Percentiles rank a stretch among this genome's conserved stretches.
Evolutionary conservation across 1,140 invertebrate species (phyloP).

Genomic region (Aphaenogaster rudis): DNA sequence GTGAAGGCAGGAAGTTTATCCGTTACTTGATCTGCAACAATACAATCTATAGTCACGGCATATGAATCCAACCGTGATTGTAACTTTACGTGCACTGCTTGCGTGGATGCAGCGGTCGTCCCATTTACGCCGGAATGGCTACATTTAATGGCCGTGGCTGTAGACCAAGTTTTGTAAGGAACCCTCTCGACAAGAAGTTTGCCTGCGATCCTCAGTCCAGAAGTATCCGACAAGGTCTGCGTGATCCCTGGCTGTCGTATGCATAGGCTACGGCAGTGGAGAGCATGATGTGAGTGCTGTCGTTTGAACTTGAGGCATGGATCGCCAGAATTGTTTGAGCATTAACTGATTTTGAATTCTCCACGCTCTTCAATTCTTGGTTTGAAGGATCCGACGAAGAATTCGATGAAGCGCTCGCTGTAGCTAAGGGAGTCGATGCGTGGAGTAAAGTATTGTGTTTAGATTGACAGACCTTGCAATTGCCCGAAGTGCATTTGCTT

Average conservation of each 20-base stretch:
- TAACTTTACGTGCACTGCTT: neutral
- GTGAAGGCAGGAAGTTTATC: neutral
- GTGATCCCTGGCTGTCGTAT: neutral
- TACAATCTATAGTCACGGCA: neutral
- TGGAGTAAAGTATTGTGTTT: constrained; percentile 62
- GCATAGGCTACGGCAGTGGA: constrained; percentile 43
- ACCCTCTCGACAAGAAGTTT: constrained; percentile 32
- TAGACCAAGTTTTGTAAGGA: neutral
- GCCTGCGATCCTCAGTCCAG: constrained; percentile 57
- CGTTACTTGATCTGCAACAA: constrained; percentile 44
- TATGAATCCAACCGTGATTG: constrained; percentile 33
- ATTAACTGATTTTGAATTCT: no score
- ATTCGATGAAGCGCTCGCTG: neutral
- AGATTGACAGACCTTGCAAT: constrained; percentile 40
- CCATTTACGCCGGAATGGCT: constrained; percentile 31
- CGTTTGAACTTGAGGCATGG: neutral
- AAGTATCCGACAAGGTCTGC: constrained; percentile 10
- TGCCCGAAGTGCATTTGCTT: constrained; percentile 2
- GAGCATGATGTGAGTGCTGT: neutral
- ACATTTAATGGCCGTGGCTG: neutral
- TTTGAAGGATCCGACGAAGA: neutral
- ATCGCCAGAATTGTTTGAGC: no score
- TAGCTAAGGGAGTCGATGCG: no score
- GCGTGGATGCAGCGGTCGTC: neutral
- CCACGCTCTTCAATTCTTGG: no score